Percentiles rank a stretch among this genome's conserved stretches.
phyloP scores from a whole-genome alignment of 30 jellyfish, hydroid and myxozoan genomes.

The Hydractinia echinata region DNA sequence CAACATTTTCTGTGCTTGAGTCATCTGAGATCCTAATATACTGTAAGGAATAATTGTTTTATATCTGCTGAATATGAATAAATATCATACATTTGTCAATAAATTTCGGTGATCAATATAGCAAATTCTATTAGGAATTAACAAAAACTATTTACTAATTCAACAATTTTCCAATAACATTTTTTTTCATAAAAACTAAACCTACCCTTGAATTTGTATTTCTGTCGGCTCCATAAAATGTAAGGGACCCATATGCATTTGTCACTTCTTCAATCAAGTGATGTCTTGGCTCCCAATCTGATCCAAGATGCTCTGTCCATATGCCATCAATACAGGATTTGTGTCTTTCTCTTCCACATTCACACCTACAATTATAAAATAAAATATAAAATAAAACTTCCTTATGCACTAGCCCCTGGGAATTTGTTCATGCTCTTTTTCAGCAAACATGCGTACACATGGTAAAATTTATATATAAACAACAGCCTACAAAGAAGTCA shows the following conservation, averaged over 20 bases:
- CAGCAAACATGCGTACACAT: no score
- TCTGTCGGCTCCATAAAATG: conserved; percentile 9
- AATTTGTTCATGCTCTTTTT: no score
- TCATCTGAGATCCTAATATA: background rate
- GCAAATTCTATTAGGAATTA: no score
- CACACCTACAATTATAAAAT: background rate
- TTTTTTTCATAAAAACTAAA: background rate
- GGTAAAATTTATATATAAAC: no score
- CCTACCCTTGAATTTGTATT: conserved; percentile 6
- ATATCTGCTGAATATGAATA: no score
- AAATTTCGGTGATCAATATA: no score
- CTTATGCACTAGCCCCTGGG: no score
- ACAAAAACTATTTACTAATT: background rate
- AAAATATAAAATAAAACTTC: no score
- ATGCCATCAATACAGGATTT: background rate
- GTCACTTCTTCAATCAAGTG: background rate
- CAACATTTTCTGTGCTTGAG: background rate
- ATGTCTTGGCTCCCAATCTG: background rate
- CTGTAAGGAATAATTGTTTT: background rate
- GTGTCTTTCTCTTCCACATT: conserved; percentile 7
- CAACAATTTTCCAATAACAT: background rate
- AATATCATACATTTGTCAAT: no score
- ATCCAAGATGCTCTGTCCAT: background rate
- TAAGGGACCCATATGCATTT: background rate
- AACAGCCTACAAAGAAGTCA: no score